A percentile compares a stretch with the other conserved stretches of the same genome.
Evolutionary conservation across 2,113 vertebrate species (phyloP).

Genomic region (Stigmatopora nigra): DNA sequence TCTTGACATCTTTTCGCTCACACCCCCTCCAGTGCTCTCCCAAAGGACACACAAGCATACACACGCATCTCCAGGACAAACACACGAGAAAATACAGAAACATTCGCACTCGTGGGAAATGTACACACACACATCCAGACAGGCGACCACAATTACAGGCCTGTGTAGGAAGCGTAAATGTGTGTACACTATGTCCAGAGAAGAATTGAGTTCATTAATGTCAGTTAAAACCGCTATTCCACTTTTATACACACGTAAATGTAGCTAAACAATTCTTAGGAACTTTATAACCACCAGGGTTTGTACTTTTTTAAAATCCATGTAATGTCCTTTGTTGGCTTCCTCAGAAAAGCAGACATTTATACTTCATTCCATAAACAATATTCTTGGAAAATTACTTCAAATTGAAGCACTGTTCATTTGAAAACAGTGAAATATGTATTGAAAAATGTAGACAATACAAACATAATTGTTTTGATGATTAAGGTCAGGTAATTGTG

Average conservation of each 20-base stretch:
- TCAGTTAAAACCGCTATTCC: constrained; percentile 33
- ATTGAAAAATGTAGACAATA: neutral
- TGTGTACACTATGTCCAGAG: constrained; percentile 21
- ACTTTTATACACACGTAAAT: constrained; percentile 32
- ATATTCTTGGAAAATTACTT: neutral
- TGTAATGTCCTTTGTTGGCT: neutral
- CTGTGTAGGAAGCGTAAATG: constrained; percentile 13
- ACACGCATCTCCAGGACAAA: constrained; percentile 6
- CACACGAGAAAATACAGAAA: constrained; percentile 8
- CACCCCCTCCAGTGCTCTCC: constrained; percentile 54
- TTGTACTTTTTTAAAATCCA: neutral
- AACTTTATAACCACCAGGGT: neutral
- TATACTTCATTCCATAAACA: neutral
- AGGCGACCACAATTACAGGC: constrained; percentile 45
- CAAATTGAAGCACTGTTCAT: neutral
- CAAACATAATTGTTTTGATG: neutral
- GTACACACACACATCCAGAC: constrained; percentile 23
- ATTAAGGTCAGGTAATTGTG: neutral
- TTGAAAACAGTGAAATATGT: neutral
- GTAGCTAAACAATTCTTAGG: constrained; percentile 36
- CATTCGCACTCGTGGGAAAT: constrained; percentile 13
- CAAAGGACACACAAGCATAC: constrained; percentile 39
- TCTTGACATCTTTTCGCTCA: constrained; percentile 62
- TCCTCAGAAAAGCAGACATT: neutral
- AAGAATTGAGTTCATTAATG: constrained; percentile 52